phyloP scores from a whole-genome alignment of 2,113 vertebrate species.

The Grallaria varia region DNA sequence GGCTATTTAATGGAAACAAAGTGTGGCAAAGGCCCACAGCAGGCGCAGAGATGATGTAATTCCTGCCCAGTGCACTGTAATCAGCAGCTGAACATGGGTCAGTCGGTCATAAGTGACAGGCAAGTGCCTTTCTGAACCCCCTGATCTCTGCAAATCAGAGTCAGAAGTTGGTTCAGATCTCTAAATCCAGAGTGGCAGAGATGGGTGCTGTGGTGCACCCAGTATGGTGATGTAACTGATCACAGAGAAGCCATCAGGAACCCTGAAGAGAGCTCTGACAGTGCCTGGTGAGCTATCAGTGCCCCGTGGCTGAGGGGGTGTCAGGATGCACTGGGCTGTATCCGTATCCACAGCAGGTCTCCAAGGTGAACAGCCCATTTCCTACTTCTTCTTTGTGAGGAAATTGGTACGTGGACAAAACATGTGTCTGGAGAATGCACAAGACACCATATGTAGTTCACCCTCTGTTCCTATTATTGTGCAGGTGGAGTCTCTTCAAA shows the following conservation, averaged over 20 bases:
- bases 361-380: background rate
- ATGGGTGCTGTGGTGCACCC: background rate
- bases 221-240: rapidly evolving
- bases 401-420: background rate
- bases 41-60: background rate
- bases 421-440: background rate
- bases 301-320: no score
- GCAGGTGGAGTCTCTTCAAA: background rate
- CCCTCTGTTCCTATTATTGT: background rate
- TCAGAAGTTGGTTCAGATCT: background rate
- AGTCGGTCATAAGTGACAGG: background rate
- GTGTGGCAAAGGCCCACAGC: background rate
- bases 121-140: rapidly evolving
- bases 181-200: background rate
- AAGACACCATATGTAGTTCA: background rate
- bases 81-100: background rate
- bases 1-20: background rate
- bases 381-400: background rate
- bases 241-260: background rate
- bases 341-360: background rate
- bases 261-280: background rate
- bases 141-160: background rate
- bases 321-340: background rate
- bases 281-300: rapidly evolving
- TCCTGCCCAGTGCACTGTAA: background rate